Conservation (phyloP, 2,797 vertebrate species). For the Lagocephalus sceleratus region DNA sequence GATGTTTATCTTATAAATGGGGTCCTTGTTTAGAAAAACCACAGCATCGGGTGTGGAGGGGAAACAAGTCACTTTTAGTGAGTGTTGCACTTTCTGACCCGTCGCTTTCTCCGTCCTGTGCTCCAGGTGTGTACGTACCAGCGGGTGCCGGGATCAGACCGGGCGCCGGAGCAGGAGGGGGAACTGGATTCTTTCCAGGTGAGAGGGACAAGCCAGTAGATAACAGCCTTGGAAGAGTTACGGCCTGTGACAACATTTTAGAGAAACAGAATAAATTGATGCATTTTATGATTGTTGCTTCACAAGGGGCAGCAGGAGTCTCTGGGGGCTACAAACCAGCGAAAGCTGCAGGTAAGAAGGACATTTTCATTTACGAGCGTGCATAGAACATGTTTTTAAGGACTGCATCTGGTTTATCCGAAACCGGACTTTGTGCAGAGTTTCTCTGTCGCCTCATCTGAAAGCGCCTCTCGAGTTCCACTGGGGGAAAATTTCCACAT, state of each 20-base stretch:
- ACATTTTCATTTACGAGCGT: conserved; percentile 24
- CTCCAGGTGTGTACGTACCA: conserved; percentile 77
- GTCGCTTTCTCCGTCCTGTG: conserved; percentile 33
- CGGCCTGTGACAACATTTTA: no score
- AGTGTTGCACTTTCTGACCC: conserved; percentile 9
- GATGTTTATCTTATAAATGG: conserved; percentile 49
- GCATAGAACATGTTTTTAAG: conserved; percentile 2
- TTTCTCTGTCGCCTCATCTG: background rate
- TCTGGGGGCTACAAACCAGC: conserved; percentile 73
- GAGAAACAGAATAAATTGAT: background rate
- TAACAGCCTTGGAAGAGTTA: no score
- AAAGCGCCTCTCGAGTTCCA: background rate
- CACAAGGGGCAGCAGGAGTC: conserved; percentile 68
- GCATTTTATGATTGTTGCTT: conserved; percentile 41
- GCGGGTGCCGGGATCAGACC: conserved; percentile 62
- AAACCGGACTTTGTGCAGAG: background rate
- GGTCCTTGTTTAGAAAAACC: conserved; percentile 46
- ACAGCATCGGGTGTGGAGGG: conserved; percentile 4
- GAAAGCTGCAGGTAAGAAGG: conserved; percentile 75
- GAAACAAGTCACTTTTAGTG: conserved; percentile 4
- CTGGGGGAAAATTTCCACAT: background rate
- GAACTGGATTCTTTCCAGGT: conserved; percentile 75
- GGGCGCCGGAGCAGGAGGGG: conserved; percentile 46
- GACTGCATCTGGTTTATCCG: conserved; percentile 19
- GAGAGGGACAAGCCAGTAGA: conserved; percentile 24